phyloP scores from a whole-genome alignment of 2,888 invertebrate genomes.

The Lasius fuliginosus region DNA sequence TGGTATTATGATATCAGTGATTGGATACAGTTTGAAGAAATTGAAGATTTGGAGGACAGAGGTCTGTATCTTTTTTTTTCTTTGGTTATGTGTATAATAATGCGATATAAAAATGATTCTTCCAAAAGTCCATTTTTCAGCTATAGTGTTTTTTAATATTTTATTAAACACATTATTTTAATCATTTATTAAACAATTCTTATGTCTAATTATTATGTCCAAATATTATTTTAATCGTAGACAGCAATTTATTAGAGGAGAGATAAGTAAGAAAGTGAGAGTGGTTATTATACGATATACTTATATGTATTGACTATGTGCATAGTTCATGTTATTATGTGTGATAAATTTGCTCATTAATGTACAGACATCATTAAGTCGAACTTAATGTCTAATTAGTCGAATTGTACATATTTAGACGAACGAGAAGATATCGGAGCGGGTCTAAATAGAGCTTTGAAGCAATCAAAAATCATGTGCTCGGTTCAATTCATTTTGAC shows the following conservation, averaged over 20 bases:
- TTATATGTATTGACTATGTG: not conserved
- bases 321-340: not conserved
- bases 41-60: constrained; percentile 96
- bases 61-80: constrained; percentile 86
- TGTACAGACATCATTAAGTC: not conserved
- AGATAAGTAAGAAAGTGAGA: not conserved
- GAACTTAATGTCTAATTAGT: not conserved
- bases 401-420: not conserved
- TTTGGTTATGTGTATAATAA: not conserved
- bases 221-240: not conserved
- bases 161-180: constrained; percentile 1
- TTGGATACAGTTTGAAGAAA: constrained; percentile 98
- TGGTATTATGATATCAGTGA: constrained; percentile 97
- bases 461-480: not conserved
- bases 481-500: not conserved
- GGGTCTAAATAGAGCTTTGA: not conserved
- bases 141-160: not conserved
- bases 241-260: not conserved
- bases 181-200: not conserved
- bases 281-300: not conserved
- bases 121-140: not conserved
- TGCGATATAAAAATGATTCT: not conserved
- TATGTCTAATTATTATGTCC: not conserved
- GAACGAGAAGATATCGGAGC: not conserved
- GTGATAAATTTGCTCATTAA: too few relatives aligned